Percentiles rank a stretch among this genome's conserved stretches.
Conservation (phyloP, 2,797 vertebrate species). For the Takifugu ocellatus region DNA sequence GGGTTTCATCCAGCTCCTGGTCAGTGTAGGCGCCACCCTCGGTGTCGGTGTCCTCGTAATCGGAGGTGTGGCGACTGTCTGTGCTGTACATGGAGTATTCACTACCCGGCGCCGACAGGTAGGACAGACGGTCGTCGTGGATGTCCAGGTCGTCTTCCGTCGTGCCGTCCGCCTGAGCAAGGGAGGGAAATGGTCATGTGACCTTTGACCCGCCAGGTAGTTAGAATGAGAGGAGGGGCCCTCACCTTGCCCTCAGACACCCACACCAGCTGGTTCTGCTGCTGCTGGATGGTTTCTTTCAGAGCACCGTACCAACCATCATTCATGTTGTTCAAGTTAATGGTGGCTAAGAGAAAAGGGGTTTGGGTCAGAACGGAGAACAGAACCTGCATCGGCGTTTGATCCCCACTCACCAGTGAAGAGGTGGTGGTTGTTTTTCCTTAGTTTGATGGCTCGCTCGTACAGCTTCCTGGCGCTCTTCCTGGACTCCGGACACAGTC, state of each 20-base stretch:
- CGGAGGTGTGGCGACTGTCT: constrained; percentile 99
- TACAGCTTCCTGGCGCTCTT: constrained; percentile 97
- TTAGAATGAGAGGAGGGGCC: neutral
- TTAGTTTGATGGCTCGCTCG: constrained; percentile 95
- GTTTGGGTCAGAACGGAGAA: constrained; percentile 11
- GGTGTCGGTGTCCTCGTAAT: constrained; percentile 98
- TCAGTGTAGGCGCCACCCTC: constrained; percentile 99
- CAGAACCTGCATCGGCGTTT: too few relatives aligned
- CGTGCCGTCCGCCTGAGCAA: constrained; percentile 90
- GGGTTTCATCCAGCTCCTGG: constrained; percentile 97
- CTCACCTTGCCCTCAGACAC: constrained; percentile 98
- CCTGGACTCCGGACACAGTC: constrained; percentile 92
- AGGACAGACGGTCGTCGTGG: constrained; percentile 98
- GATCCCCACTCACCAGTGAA: constrained; percentile 88
- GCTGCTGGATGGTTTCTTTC: constrained; percentile 94
- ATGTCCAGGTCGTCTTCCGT: constrained; percentile 97
- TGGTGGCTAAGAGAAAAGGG: constrained; percentile 80
- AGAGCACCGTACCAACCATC: constrained; percentile 97
- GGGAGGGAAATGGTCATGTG: constrained; percentile 23
- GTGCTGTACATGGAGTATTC: constrained; percentile 99
- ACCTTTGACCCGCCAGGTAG: neutral
- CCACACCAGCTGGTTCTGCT: constrained; percentile 98
- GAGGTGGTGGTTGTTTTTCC: constrained; percentile 98
- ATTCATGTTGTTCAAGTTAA: constrained; percentile 99
- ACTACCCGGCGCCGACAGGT: constrained; percentile 97